A percentile compares a stretch with the other conserved stretches of the same genome.
phyloP scores from a whole-genome alignment of 2,888 invertebrate species.

The Polyommatus iphigenia region DNA sequence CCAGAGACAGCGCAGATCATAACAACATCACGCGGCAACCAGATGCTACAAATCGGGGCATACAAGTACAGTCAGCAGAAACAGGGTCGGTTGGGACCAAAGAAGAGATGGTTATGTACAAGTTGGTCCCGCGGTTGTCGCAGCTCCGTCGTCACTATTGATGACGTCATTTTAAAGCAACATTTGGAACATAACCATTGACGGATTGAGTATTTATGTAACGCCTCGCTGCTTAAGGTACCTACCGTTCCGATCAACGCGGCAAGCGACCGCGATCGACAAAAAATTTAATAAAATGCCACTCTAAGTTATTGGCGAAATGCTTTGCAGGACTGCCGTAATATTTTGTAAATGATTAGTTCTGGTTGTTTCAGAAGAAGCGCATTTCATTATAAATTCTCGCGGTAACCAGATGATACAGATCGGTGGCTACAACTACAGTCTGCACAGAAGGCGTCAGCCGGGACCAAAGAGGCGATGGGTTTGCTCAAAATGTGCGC shows the following conservation, averaged over 20 bases:
- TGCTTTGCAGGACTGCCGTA: background rate
- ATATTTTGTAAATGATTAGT: background rate
- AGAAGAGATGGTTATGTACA: conserved; percentile 41
- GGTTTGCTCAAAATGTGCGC: background rate
- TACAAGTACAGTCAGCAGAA: conserved; percentile 37
- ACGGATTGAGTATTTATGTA: background rate
- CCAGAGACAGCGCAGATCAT: conserved; percentile 20
- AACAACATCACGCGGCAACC: conserved; percentile 36
- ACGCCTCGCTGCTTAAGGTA: too few species aligned
- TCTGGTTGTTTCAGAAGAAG: background rate
- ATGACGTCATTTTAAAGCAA: conserved; percentile 45
- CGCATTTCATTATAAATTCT: background rate
- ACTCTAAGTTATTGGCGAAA: too few species aligned
- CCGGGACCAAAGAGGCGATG: background rate
- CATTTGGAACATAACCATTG: conserved; percentile 2
- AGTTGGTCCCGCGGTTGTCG: conserved; percentile 45
- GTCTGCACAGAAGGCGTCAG: background rate
- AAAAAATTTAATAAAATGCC: too few species aligned
- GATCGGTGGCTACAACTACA: background rate
- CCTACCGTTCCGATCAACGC: too few species aligned
- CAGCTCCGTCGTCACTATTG: conserved; percentile 44
- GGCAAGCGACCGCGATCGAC: too few species aligned
- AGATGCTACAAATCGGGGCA: conserved; percentile 37
- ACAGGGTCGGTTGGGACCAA: conserved; percentile 29
- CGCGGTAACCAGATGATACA: background rate